Conservation (phyloP, 2,888 invertebrate genomes). For the Exephanes ischioxanthus region DNA sequence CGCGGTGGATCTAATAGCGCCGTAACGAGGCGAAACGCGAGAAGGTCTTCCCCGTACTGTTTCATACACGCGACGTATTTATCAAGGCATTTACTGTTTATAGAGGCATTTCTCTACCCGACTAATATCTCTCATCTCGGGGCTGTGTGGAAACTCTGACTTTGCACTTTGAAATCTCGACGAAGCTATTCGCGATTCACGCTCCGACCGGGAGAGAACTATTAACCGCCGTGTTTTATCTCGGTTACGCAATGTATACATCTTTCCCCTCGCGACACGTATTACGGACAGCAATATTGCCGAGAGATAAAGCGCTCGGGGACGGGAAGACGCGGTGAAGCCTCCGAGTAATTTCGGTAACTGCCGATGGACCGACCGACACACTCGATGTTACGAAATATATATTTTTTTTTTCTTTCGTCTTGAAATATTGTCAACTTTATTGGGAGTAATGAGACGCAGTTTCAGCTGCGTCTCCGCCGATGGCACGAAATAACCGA, state of each 20-base stretch:
- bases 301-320: too few species aligned
- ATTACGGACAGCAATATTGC: too few species aligned
- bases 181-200: background rate
- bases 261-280: background rate
- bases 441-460: background rate
- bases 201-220: background rate
- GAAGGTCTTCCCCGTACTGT: background rate
- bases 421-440: too few species aligned
- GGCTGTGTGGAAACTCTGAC: slow-evolving; percentile 30
- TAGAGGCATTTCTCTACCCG: slow-evolving; percentile 25
- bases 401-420: too few species aligned
- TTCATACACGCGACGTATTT: slow-evolving; percentile 39
- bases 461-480: background rate
- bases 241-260: slow-evolving; percentile 16
- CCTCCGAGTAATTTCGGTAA: too few species aligned
- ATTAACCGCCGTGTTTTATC: background rate
- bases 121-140: background rate
- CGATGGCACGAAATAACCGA: slow-evolving; percentile 2
- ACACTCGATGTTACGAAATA: too few species aligned
- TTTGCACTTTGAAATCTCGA: slow-evolving; percentile 43
- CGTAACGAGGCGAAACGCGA: background rate
- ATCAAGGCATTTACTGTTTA: slow-evolving; percentile 32
- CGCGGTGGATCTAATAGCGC: background rate
- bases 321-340: too few species aligned
- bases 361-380: too few species aligned